These are phyloP conservation scores for Caenorhabditis angaria DNA, from an alignment of 2,888 invertebrate genomes.

Conservation along the genomic window DNA sequence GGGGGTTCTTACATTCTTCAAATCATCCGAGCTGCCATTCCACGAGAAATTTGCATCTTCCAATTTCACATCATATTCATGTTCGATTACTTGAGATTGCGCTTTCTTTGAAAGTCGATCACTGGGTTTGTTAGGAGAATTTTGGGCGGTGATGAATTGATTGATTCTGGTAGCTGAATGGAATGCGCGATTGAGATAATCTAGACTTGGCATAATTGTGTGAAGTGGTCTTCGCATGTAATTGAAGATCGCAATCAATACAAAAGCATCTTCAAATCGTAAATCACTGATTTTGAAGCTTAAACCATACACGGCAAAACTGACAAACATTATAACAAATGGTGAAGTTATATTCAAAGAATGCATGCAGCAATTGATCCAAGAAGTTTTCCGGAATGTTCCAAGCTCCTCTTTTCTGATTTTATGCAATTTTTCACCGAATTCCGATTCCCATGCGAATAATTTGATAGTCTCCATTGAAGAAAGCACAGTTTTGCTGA, in stretches of 20 bases:
- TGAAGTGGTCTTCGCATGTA: slow-evolving; percentile 46
- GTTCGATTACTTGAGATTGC: slow-evolving; percentile 8
- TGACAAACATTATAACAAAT: slow-evolving; percentile 32
- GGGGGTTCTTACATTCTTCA: slow-evolving; percentile 24
- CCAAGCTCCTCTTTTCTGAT: slow-evolving; percentile 26
- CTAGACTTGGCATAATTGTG: slow-evolving; percentile 37
- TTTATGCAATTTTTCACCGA: slow-evolving; percentile 16
- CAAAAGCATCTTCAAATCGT: slow-evolving; percentile 47
- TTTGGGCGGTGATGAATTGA: slow-evolving; percentile 22
- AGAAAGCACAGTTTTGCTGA: slow-evolving; percentile 36
- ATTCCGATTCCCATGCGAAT: slow-evolving; percentile 39
- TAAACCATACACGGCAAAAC: slow-evolving; percentile 33
- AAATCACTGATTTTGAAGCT: slow-evolving; percentile 30
- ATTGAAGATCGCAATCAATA: slow-evolving; percentile 46
- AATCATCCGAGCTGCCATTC: slow-evolving; percentile 32
- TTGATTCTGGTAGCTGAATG: slow-evolving; percentile 33
- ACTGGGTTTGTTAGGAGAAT: slow-evolving; percentile 21
- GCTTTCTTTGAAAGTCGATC: not conserved
- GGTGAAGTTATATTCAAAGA: slow-evolving; percentile 46
- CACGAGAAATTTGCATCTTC: slow-evolving; percentile 43
- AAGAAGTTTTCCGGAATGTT: slow-evolving; percentile 24
- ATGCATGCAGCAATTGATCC: slow-evolving; percentile 39
- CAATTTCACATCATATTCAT: slow-evolving; percentile 28
- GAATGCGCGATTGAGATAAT: slow-evolving; percentile 39
- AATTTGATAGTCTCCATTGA: slow-evolving; percentile 39